These are phyloP conservation scores for Scomber japonicus DNA, from an alignment of 2,113 vertebrate genomes.

Conservation along the genomic window DNA sequence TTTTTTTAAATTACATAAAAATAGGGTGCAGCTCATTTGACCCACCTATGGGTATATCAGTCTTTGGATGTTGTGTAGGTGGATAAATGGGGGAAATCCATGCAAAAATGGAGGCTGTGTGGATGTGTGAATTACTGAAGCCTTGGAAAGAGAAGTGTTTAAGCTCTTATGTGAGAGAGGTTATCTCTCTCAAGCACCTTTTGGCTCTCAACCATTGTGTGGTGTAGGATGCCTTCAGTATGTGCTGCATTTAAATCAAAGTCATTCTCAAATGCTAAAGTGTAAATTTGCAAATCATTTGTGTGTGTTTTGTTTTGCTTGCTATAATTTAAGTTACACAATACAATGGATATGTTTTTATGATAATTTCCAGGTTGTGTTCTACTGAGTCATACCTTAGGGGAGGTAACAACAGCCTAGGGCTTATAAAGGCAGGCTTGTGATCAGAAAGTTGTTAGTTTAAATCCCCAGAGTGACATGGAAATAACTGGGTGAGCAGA, in stretches of 20 bases:
- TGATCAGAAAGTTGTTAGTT: background rate
- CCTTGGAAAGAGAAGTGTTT: background rate
- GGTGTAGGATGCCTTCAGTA: background rate
- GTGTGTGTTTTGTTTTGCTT: no score
- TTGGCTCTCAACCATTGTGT: background rate
- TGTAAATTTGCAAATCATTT: background rate
- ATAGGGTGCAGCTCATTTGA: background rate
- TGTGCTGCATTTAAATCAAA: background rate
- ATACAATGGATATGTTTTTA: background rate
- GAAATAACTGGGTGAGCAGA: background rate
- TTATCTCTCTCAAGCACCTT: background rate
- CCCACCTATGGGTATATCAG: background rate
- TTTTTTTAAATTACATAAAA: background rate
- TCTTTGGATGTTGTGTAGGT: background rate
- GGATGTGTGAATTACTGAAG: background rate
- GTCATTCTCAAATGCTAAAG: background rate
- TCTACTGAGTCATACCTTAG: background rate
- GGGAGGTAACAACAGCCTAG: background rate
- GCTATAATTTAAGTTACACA: background rate
- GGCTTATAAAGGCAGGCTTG: background rate
- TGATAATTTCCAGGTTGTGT: constrained; percentile 13
- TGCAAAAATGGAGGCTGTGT: background rate
- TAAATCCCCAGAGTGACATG: background rate
- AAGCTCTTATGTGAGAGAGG: background rate
- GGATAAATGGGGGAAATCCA: background rate